phyloP scores from a whole-genome alignment of 2,888 invertebrate genomes.

The Morpho achilles region DNA sequence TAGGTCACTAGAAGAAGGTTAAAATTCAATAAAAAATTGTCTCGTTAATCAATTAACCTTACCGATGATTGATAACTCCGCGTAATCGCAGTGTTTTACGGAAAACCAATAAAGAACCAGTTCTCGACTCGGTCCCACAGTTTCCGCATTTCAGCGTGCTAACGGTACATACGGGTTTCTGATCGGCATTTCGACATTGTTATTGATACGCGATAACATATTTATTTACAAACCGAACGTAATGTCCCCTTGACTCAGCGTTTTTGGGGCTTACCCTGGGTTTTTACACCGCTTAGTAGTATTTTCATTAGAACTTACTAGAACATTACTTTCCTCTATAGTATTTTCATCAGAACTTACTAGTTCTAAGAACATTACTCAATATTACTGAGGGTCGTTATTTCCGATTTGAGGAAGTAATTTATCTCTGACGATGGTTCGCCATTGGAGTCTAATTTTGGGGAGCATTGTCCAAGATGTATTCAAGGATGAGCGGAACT shows the following conservation, averaged over 20 bases:
- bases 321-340: conserved; percentile 2
- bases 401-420: too few relatives aligned
- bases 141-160: conserved; percentile 59
- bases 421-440: too few relatives aligned
- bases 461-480: too few relatives aligned
- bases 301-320: conserved; percentile 36
- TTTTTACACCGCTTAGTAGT: conserved; percentile 43
- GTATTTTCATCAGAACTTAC: too few relatives aligned
- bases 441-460: too few relatives aligned
- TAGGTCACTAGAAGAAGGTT: too few relatives aligned
- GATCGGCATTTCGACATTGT: conserved; percentile 41
- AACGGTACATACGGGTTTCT: conserved; percentile 71
- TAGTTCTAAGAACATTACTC: too few relatives aligned
- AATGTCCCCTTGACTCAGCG: conserved; percentile 28
- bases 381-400: too few relatives aligned
- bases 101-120: conserved; percentile 44
- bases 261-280: conserved; percentile 14
- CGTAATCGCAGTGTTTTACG: conserved; percentile 35
- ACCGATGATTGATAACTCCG: conserved; percentile 28
- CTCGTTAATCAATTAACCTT: too few relatives aligned
- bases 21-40: too few relatives aligned
- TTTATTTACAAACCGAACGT: conserved; percentile 60
- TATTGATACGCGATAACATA: conserved; percentile 34
- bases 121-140: conserved; percentile 48
- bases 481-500: too few relatives aligned